A percentile compares a stretch with the other conserved stretches of the same genome.
phyloP scores from a whole-genome alignment of 2,888 invertebrate species.

The Candidula unifasciata region DNA sequence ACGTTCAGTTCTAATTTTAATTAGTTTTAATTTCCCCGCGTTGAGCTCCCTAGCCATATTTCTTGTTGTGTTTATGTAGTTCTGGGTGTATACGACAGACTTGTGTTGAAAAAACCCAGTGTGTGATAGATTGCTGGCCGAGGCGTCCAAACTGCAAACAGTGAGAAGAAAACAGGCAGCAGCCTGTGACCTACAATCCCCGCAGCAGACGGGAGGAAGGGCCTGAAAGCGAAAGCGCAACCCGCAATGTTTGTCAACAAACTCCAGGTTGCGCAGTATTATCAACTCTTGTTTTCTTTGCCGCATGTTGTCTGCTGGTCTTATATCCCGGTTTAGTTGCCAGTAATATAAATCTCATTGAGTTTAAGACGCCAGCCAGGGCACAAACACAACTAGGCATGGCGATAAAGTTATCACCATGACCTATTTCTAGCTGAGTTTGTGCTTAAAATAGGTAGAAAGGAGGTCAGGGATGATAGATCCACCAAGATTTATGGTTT shows the following conservation, averaged over 20 bases:
- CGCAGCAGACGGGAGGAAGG: not conserved
- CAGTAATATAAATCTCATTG: not conserved
- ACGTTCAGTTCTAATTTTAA: too few species aligned
- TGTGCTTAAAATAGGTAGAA: constrained; percentile 12
- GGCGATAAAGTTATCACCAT: not conserved
- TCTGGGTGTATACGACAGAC: too few species aligned
- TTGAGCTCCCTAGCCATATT: too few species aligned
- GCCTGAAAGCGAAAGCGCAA: not conserved
- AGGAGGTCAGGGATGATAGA: not conserved
- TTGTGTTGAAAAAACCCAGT: too few species aligned
- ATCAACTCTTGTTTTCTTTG: not conserved
- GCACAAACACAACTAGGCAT: not conserved
- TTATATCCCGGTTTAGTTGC: not conserved
- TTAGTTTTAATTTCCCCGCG: too few species aligned
- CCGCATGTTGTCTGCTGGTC: not conserved
- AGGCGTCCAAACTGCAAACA: not conserved
- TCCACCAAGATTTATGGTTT: not conserved
- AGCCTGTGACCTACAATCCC: not conserved
- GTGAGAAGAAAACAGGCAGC: not conserved
- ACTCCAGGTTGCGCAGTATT: not conserved
- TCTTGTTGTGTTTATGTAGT: too few species aligned
- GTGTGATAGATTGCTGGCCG: not conserved
- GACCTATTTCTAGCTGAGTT: not conserved
- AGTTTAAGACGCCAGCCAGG: not conserved
- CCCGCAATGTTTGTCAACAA: not conserved